These are phyloP conservation scores for Lithobates pipiens DNA, from an alignment of 2,797 vertebrate species.

Conservation along the genomic window DNA sequence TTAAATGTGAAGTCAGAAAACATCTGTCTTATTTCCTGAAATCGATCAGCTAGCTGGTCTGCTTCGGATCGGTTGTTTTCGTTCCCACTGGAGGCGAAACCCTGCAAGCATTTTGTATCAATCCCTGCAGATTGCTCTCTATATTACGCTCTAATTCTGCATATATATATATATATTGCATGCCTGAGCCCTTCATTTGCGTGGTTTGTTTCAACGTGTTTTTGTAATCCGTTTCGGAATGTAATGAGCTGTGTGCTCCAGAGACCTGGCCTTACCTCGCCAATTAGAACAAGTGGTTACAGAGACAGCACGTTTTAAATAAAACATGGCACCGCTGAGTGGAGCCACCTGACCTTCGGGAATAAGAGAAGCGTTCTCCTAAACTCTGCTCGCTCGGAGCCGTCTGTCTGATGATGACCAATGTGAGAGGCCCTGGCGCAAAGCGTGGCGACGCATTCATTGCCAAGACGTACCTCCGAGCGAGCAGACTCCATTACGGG, in stretches of 20 bases:
- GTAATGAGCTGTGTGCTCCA: conserved; percentile 79
- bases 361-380: conserved; percentile 66
- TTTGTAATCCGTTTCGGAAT: conserved; percentile 82
- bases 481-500: too few relatives aligned
- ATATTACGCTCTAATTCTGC: conserved; percentile 77
- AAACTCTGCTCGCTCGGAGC: conserved; percentile 69
- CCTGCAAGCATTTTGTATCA: background rate
- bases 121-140: conserved; percentile 75
- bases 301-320: conserved; percentile 80
- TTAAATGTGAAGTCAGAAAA: too few relatives aligned
- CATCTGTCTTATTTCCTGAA: too few relatives aligned
- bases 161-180: conserved; percentile 68
- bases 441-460: too few relatives aligned
- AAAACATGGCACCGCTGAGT: conserved; percentile 77
- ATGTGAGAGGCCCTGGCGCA: background rate
- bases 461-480: too few relatives aligned
- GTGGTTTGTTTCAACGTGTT: conserved; percentile 80
- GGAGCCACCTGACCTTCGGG: conserved; percentile 66
- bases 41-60: too few relatives aligned
- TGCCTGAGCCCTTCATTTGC: conserved; percentile 79
- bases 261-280: conserved; percentile 78
- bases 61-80: too few relatives aligned
- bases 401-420: background rate
- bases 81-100: too few relatives aligned
- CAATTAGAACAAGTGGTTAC: conserved; percentile 83